Conservation (phyloP, 2,113 vertebrate species). For the Piprites chloris region DNA sequence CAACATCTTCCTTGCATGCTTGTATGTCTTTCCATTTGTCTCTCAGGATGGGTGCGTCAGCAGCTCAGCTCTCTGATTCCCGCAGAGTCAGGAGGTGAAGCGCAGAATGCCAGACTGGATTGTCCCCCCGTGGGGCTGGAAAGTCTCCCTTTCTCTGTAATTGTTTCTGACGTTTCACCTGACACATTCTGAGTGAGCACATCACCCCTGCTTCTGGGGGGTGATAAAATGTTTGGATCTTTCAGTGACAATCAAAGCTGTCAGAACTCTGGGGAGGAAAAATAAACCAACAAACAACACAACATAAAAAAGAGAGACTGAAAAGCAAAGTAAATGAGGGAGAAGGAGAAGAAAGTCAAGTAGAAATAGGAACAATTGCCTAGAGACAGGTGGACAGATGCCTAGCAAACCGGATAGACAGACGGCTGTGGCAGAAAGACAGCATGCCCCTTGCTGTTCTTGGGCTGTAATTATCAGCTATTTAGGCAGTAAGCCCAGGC, state of each 20-base stretch:
- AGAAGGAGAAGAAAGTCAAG: background rate
- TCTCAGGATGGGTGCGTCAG: background rate
- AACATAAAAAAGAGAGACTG: background rate
- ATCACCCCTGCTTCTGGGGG: background rate
- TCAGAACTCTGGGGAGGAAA: background rate
- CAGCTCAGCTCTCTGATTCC: background rate
- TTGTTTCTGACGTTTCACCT: constrained; percentile 41
- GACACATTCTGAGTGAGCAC: background rate
- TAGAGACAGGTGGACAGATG: constrained; percentile 51
- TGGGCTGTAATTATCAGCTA: constrained; percentile 62
- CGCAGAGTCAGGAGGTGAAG: background rate
- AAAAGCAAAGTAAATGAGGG: background rate
- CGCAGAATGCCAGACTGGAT: background rate
- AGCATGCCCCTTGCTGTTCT: constrained; percentile 36
- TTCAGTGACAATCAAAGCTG: constrained; percentile 31
- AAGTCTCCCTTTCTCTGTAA: constrained; percentile 23
- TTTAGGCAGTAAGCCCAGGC: constrained; percentile 40
- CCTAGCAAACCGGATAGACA: constrained; percentile 43
- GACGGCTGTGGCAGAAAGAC: constrained; percentile 38
- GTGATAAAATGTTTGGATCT: background rate
- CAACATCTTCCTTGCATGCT: background rate
- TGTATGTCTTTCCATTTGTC: background rate
- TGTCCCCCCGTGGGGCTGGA: background rate
- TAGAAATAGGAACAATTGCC: constrained; percentile 2
- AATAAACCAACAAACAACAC: background rate